Percentiles rank a stretch among this genome's conserved stretches.
phyloP scores from a whole-genome alignment of 2,888 invertebrate species.

The Ametastegia equiseti region DNA sequence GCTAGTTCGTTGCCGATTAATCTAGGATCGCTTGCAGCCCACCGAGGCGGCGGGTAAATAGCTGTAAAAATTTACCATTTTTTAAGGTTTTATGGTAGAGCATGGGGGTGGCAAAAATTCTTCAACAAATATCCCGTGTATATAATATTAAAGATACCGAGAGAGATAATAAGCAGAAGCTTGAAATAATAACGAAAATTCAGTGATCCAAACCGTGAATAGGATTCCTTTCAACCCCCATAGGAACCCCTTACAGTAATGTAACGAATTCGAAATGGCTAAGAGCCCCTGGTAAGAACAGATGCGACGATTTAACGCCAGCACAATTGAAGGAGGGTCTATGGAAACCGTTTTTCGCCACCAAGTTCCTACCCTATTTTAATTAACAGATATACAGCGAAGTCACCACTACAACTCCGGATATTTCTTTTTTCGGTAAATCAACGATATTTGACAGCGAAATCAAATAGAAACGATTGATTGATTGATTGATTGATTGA shows the following conservation, averaged over 20 bases:
- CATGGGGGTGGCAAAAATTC: too few species aligned
- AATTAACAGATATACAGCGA: background rate
- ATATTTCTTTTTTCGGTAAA: too few species aligned
- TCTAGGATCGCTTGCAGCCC: background rate
- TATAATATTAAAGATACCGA: background rate
- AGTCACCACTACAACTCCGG: background rate
- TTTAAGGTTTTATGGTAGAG: background rate
- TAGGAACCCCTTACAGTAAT: too few species aligned
- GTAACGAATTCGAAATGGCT: too few species aligned
- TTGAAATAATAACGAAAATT: background rate
- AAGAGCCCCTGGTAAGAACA: background rate
- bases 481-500: too few species aligned
- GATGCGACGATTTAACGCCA: slow-evolving; percentile 11
- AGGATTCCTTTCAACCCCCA: background rate
- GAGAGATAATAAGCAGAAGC: background rate
- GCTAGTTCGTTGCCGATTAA: slow-evolving; percentile 10
- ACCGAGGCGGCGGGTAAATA: background rate
- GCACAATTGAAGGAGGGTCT: background rate
- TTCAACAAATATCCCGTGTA: too few species aligned
- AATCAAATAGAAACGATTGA: too few species aligned
- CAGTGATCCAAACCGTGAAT: background rate
- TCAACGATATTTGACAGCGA: too few species aligned
- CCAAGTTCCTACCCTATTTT: background rate
- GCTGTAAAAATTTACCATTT: background rate
- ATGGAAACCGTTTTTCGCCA: background rate